Conservation (phyloP, 2,797 vertebrate genomes). For the Morelia viridis region DNA sequence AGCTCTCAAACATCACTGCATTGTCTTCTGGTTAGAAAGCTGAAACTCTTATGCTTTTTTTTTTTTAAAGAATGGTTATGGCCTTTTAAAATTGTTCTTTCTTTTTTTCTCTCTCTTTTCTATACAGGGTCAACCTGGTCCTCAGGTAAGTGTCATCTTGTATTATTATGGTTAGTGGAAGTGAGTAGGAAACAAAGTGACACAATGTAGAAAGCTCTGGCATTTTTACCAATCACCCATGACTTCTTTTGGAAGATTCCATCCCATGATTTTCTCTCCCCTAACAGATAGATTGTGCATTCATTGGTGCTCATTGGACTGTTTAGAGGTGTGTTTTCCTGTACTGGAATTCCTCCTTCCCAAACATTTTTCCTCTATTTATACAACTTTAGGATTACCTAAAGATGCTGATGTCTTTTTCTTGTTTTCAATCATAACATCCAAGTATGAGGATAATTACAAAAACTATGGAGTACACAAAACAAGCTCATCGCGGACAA, state of each 20-base stretch:
- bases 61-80: background rate
- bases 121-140: conserved; percentile 79
- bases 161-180: background rate
- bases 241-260: background rate
- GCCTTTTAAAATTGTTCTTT: conserved; percentile 51
- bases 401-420: background rate
- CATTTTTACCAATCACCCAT: background rate
- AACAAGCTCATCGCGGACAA: conserved; percentile 18
- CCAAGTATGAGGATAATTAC: background rate
- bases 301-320: background rate
- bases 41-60: conserved; percentile 10
- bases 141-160: conserved; percentile 73
- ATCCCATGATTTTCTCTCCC: background rate
- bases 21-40: background rate
- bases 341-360: no score
- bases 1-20: background rate
- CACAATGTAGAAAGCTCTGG: background rate
- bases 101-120: conserved; percentile 60
- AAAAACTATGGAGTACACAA: background rate
- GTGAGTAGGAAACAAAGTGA: background rate
- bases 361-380: background rate
- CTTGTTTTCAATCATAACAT: background rate
- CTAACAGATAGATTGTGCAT: background rate
- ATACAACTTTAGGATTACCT: background rate
- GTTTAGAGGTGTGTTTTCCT: conserved; percentile 23